A percentile compares a stretch with the other conserved stretches of the same genome.
These are phyloP conservation scores for Notodonta dromedarius DNA, from an alignment of 2,888 invertebrate species.

Conservation along the genomic window DNA sequence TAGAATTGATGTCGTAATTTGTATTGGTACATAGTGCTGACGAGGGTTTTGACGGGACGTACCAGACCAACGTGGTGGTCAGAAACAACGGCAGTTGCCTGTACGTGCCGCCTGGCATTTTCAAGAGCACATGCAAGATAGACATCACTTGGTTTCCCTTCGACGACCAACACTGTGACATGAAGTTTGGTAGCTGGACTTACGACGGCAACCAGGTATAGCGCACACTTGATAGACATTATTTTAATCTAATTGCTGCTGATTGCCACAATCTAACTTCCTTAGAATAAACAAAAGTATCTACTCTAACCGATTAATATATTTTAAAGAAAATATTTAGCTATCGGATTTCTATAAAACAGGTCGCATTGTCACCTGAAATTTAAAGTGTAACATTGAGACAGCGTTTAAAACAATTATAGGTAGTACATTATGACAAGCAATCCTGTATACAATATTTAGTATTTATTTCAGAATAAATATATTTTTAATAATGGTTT, in stretches of 20 bases:
- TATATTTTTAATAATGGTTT: too few relatives aligned
- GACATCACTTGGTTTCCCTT: conserved; percentile 99
- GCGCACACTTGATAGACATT: conserved; percentile 18
- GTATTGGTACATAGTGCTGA: conserved; percentile 92
- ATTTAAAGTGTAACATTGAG: too few relatives aligned
- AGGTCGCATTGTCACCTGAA: too few relatives aligned
- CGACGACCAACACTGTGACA: conserved; percentile 99
- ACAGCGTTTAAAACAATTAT: too few relatives aligned
- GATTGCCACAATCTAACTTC: neutral
- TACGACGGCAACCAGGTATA: conserved; percentile 98
- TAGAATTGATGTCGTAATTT: conserved; percentile 50
- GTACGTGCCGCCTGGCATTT: conserved; percentile 99
- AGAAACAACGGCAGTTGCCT: conserved; percentile 99
- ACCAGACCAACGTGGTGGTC: conserved; percentile 99
- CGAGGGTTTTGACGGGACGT: conserved; percentile 99
- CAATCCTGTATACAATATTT: too few relatives aligned
- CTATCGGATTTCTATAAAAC: too few relatives aligned
- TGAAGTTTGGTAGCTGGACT: conserved; percentile 99
- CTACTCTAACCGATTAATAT: too few relatives aligned
- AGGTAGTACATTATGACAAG: too few relatives aligned
- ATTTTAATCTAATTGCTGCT: neutral
- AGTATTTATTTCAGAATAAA: too few relatives aligned
- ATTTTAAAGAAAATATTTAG: too few relatives aligned
- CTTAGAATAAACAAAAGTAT: too few relatives aligned
- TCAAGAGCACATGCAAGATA: conserved; percentile 99